Percentiles rank a stretch among this genome's conserved stretches.
Conservation (phyloP, 2,888 invertebrate species). For the Plagodis pulveraria region DNA sequence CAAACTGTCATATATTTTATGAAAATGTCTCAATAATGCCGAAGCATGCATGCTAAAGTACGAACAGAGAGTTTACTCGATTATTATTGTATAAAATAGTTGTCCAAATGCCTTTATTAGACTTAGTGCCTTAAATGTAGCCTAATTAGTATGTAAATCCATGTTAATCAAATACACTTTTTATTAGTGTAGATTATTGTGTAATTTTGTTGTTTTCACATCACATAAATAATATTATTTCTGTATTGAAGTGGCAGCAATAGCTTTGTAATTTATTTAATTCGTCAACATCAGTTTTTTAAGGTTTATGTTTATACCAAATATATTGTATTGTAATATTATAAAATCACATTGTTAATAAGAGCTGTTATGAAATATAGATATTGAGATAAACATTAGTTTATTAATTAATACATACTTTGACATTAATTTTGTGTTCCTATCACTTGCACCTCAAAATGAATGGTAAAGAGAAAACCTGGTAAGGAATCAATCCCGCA, state of each 20-base stretch:
- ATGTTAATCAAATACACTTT: constrained; percentile 29
- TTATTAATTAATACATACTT: no score
- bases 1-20: no score
- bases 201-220: constrained; percentile 50
- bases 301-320: constrained; percentile 82
- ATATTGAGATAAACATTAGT: constrained; percentile 64
- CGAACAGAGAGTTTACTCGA: no score
- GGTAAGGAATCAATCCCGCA: no score
- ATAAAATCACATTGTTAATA: constrained; percentile 79
- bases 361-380: constrained; percentile 80
- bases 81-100: not conserved
- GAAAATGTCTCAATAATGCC: no score
- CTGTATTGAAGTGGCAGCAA: constrained; percentile 16
- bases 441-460: no score
- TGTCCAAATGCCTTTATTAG: constrained; percentile 58
- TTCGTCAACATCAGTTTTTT: constrained; percentile 65
- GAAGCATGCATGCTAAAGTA: no score
- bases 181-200: constrained; percentile 28
- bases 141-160: constrained; percentile 36
- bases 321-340: constrained; percentile 78
- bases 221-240: constrained; percentile 52
- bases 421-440: no score
- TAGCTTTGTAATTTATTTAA: constrained; percentile 52
- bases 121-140: constrained; percentile 67
- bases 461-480: no score